A percentile compares a stretch with the other conserved stretches of the same genome.
These are phyloP conservation scores for Hypomecis punctinalis DNA, from an alignment of 2,888 invertebrate genomes.

Conservation along the genomic window DNA sequence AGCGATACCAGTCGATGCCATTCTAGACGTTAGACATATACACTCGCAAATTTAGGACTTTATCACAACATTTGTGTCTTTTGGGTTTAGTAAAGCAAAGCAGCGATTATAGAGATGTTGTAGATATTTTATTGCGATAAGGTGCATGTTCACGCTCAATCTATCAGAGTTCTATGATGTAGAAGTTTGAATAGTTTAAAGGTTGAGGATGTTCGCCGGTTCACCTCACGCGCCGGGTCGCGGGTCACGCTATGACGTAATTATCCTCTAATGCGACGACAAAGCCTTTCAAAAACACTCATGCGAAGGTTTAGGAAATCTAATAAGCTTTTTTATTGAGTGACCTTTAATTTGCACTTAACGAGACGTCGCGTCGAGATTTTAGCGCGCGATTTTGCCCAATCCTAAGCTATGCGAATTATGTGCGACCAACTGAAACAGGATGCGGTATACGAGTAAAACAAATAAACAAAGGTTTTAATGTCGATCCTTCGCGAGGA, in stretches of 20 bases:
- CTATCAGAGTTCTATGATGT: constrained; percentile 52
- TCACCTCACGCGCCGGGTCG: constrained; percentile 57
- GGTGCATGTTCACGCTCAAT: constrained; percentile 12
- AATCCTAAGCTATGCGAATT: neutral
- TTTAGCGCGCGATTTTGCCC: constrained; percentile 5
- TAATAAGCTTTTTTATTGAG: constrained; percentile 26
- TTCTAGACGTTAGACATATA: constrained; percentile 5
- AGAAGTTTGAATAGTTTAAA: constrained; percentile 67
- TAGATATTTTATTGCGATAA: constrained; percentile 13
- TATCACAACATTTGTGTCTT: neutral
- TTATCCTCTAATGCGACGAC: constrained; percentile 46
- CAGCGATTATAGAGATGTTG: constrained; percentile 1
- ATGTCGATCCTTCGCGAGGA: constrained; percentile 24
- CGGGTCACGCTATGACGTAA: constrained; percentile 69
- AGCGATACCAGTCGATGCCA: constrained; percentile 28
- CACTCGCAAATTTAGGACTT: neutral
- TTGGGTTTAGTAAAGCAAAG: neutral
- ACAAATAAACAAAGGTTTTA: constrained; percentile 32
- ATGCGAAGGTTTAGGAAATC: constrained; percentile 48
- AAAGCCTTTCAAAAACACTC: constrained; percentile 58
- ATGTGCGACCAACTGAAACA: constrained; percentile 22
- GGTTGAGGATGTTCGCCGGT: constrained; percentile 71
- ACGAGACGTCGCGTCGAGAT: constrained; percentile 1
- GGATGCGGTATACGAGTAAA: constrained; percentile 20
- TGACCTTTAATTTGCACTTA: constrained; percentile 27